Conservation (phyloP, 2,888 invertebrate species). For the Troilus luridus region DNA sequence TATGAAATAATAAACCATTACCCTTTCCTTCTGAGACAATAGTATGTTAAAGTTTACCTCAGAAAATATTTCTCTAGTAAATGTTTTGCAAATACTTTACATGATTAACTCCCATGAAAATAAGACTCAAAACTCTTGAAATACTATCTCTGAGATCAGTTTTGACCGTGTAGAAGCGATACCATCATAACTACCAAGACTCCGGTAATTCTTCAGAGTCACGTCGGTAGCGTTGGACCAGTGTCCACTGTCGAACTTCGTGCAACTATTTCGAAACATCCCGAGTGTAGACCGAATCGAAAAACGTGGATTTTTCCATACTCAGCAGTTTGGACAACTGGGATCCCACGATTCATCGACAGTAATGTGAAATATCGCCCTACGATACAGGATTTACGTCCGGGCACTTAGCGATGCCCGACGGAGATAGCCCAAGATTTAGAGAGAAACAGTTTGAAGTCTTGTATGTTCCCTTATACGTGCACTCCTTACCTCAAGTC, state of each 20-base stretch:
- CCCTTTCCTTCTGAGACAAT: no score
- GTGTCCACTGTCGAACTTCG: constrained; percentile 36
- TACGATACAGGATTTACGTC: constrained; percentile 23
- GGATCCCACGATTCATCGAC: not conserved
- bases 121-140: not conserved
- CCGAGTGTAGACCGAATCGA: not conserved
- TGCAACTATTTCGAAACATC: constrained; percentile 42
- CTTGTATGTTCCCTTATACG: constrained; percentile 16
- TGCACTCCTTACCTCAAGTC: not conserved
- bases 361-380: constrained; percentile 40
- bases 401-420: constrained; percentile 4
- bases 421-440: constrained; percentile 48
- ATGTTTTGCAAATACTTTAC: not conserved
- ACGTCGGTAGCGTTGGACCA: not conserved
- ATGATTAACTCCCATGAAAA: not conserved
- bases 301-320: constrained; percentile 18
- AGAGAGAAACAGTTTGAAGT: not conserved
- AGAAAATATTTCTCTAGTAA: not conserved
- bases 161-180: not conserved
- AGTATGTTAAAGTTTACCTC: no score
- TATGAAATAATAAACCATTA: no score
- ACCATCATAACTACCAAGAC: not conserved
- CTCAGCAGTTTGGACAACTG: not conserved
- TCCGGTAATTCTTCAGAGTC: constrained; percentile 16
- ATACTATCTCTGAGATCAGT: not conserved